Conservation (phyloP, 1,140 invertebrate genomes). For the Onthophagus taurus region DNA sequence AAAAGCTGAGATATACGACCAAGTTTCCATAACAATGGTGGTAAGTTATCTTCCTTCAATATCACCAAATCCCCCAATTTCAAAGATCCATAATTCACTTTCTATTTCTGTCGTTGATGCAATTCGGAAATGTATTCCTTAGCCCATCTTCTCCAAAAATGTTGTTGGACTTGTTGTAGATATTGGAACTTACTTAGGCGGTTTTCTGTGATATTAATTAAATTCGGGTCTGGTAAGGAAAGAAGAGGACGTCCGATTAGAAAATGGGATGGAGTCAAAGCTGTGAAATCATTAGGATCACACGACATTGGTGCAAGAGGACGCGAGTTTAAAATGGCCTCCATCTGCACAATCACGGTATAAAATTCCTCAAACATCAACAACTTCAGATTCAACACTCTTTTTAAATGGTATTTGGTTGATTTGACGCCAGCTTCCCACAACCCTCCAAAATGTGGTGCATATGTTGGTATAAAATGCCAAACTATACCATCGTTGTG, state of each 20-base stretch:
- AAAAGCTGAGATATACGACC: too few species aligned
- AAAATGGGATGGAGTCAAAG: conserved; percentile 34
- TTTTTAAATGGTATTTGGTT: conserved; percentile 33
- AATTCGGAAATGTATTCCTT: conserved; percentile 26
- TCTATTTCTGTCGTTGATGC: too few species aligned
- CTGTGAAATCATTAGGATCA: conserved; percentile 21
- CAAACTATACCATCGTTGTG: conserved; percentile 31
- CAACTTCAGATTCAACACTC: conserved; percentile 21
- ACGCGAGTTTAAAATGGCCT: conserved; percentile 18
- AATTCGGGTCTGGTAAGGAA: conserved; percentile 12
- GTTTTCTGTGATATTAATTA: too few species aligned
- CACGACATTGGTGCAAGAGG: conserved; percentile 19
- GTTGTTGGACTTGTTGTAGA: too few species aligned
- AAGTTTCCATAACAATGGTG: too few species aligned
- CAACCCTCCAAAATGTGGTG: conserved; percentile 38
- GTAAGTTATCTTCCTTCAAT: too few species aligned
- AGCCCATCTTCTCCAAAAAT: conserved; percentile 26
- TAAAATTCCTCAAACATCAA: conserved; percentile 15
- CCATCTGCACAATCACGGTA: conserved; percentile 15
- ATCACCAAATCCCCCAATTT: too few species aligned
- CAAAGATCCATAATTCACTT: too few species aligned
- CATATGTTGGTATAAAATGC: conserved; percentile 36
- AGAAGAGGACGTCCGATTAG: conserved; percentile 28
- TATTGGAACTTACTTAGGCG: too few species aligned
- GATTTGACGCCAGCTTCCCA: conserved; percentile 37